A percentile compares a stretch with the other conserved stretches of the same genome.
These are phyloP conservation scores for Anguilla megastoma DNA, from an alignment of 2,797 vertebrate species.

Conservation along the genomic window DNA sequence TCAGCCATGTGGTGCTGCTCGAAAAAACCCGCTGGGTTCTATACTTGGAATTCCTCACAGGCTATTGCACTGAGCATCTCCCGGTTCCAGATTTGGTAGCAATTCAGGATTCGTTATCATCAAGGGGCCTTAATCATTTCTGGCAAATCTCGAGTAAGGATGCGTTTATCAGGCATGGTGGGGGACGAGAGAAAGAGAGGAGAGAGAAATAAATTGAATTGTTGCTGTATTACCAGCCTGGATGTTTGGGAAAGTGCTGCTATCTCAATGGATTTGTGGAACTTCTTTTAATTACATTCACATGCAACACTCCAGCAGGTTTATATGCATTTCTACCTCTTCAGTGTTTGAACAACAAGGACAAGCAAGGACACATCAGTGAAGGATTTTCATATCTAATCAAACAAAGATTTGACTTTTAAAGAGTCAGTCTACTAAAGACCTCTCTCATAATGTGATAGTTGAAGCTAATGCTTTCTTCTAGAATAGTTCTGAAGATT, in stretches of 20 bases:
- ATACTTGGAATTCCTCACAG: slow-evolving; percentile 3
- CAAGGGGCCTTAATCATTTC: slow-evolving; percentile 12
- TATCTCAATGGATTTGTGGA: background rate
- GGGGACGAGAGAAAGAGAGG: slow-evolving; percentile 13
- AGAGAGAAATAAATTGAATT: background rate
- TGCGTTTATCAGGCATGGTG: slow-evolving; percentile 15
- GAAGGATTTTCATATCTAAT: background rate
- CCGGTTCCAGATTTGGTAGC: background rate
- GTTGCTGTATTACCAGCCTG: background rate
- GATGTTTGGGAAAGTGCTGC: background rate
- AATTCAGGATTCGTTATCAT: slow-evolving; percentile 19
- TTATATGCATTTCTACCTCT: background rate
- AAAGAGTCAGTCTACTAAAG: background rate
- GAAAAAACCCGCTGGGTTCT: background rate
- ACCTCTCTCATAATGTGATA: background rate
- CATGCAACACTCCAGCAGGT: background rate
- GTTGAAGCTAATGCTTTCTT: background rate
- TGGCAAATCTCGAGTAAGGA: slow-evolving; percentile 14
- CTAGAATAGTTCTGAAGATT: background rate
- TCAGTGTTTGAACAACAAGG: background rate
- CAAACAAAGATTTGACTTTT: background rate
- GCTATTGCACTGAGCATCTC: background rate
- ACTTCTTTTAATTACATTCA: background rate
- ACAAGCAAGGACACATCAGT: background rate
- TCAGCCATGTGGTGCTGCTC: background rate